Evolutionary conservation across 2,113 vertebrate species (phyloP).

Genomic region (Podiceps cristatus): DNA sequence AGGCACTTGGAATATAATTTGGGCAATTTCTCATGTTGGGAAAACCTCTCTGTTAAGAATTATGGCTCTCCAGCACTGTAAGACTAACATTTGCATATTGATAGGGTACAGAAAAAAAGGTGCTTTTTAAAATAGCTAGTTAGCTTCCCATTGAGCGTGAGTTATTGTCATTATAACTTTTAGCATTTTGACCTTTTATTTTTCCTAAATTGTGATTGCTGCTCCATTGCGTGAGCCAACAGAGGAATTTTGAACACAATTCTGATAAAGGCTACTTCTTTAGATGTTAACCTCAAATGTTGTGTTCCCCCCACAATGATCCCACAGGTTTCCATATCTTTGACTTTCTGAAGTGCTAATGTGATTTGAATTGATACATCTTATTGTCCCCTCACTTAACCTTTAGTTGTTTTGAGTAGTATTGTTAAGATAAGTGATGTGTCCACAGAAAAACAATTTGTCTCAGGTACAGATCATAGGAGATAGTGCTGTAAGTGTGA

Average conservation of each 20-base stretch:
- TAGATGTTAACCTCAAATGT: background rate
- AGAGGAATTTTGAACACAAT: background rate
- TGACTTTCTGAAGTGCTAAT: background rate
- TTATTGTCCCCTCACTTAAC: background rate
- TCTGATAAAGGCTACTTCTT: background rate
- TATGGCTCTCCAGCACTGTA: background rate
- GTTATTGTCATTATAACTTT: background rate
- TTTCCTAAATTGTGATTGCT: background rate
- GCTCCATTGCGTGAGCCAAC: background rate
- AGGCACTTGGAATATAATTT: background rate
- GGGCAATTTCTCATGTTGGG: background rate
- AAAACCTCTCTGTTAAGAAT: background rate
- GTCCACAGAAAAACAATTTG: background rate
- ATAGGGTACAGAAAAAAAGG: background rate
- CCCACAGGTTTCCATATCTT: background rate
- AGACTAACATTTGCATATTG: slow-evolving; percentile 5
- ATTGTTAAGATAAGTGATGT: background rate
- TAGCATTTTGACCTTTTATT: slow-evolving; percentile 22
- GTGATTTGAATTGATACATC: background rate
- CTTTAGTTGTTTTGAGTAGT: background rate
- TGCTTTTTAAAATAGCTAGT: background rate
- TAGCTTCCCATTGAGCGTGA: background rate
- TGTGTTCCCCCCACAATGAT: background rate
- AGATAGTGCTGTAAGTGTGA: background rate
- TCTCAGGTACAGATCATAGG: background rate